A percentile compares a stretch with the other conserved stretches of the same genome.
These are phyloP conservation scores for Eucidaris tribuloides DNA, from an alignment of 35 echinoderm and acorn worm species.

Conservation along the genomic window DNA sequence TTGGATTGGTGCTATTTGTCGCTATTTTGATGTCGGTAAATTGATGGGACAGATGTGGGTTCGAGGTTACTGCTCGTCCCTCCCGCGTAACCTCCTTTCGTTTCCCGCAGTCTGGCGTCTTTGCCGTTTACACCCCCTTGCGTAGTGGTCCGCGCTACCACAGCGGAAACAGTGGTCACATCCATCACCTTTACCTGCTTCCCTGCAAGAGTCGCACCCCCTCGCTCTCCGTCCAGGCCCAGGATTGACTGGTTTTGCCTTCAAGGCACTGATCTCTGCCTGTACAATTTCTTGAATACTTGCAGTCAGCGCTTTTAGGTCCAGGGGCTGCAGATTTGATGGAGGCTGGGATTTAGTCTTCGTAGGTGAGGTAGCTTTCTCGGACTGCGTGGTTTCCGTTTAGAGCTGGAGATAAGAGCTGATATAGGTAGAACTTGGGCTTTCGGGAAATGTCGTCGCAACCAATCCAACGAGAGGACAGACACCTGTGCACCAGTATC, in stretches of 20 bases:
- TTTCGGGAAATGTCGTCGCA: conserved; percentile 6
- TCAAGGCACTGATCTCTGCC: neutral
- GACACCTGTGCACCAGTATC: conserved; percentile 63
- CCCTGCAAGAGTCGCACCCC: neutral
- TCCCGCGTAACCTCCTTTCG: neutral
- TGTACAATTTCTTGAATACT: neutral
- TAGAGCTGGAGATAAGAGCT: neutral
- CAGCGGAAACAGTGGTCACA: conserved; percentile 12
- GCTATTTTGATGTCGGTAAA: neutral
- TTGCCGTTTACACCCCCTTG: neutral
- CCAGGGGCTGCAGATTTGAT: neutral
- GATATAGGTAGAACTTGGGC: neutral
- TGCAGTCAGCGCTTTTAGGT: neutral
- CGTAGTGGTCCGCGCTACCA: neutral
- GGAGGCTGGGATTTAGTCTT: neutral
- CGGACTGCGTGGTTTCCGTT: neutral
- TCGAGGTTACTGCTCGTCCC: conserved; percentile 14
- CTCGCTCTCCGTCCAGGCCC: neutral
- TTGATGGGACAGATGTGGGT: no score
- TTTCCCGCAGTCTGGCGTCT: neutral
- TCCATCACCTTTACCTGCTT: neutral
- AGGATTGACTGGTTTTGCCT: neutral
- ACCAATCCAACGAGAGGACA: conserved; percentile 26
- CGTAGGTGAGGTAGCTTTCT: neutral
- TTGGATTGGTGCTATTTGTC: no score